Percentiles rank a stretch among this genome's conserved stretches.
These are phyloP conservation scores for Lepilemur septentrionalis DNA, from an alignment of 2,797 vertebrate genomes.

Conservation along the genomic window DNA sequence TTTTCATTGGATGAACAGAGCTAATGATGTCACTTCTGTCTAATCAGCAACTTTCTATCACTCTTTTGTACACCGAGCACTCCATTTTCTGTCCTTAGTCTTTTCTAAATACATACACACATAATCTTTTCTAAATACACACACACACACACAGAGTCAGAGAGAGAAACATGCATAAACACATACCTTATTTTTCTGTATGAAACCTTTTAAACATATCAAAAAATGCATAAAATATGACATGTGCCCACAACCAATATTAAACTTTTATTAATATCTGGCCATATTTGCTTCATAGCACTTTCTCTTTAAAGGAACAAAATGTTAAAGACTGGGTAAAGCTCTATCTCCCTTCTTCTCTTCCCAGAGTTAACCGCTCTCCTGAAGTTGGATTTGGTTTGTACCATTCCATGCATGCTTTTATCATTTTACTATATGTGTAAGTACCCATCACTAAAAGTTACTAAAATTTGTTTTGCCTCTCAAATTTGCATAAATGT, in stretches of 20 bases:
- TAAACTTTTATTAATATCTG: neutral
- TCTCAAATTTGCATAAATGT: neutral
- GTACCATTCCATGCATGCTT: neutral
- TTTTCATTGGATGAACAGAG: conserved; percentile 33
- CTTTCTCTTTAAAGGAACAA: conserved; percentile 1
- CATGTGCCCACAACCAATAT: neutral
- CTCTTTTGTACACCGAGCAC: neutral
- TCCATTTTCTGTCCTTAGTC: neutral
- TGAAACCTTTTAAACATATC: neutral
- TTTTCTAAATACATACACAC: neutral
- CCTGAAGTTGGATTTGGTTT: neutral
- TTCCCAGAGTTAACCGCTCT: neutral
- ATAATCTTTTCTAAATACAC: no score
- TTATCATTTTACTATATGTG: neutral
- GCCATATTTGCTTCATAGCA: neutral
- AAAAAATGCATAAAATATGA: neutral
- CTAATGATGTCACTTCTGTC: neutral
- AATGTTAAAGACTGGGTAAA: neutral
- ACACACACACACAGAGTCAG: no score
- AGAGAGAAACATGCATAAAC: neutral
- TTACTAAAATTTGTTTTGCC: neutral
- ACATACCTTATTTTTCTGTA: neutral
- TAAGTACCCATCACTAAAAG: neutral
- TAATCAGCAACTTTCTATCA: neutral
- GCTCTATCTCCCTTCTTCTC: neutral